Evolutionary conservation across 2,797 vertebrate genomes (phyloP).

Genomic region (Adelosebastes latens): DNA sequence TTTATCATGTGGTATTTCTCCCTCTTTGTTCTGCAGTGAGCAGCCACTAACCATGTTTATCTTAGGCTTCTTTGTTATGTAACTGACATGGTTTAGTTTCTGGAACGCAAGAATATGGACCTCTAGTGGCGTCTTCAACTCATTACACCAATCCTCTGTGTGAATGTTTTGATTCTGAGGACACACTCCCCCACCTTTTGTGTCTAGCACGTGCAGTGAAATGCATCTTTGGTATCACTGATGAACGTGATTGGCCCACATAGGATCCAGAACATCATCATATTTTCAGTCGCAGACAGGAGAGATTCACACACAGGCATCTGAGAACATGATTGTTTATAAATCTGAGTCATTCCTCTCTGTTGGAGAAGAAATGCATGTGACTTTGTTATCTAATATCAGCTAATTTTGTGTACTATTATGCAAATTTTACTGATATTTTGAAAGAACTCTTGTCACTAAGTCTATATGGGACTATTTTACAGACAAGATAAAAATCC

Average conservation of each 20-base stretch:
- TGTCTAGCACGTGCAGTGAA: slow-evolving; percentile 40
- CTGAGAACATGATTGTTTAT: not conserved
- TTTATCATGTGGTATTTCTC: not conserved
- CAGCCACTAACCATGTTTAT: slow-evolving; percentile 44
- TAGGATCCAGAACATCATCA: not conserved
- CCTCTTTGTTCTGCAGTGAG: slow-evolving; percentile 43
- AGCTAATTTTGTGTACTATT: not conserved
- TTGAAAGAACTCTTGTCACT: not conserved
- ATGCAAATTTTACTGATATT: not conserved
- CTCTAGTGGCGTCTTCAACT: slow-evolving; percentile 58
- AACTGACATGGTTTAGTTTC: slow-evolving; percentile 43
- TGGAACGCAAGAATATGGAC: slow-evolving; percentile 21
- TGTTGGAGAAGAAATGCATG: not conserved
- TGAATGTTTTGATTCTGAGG: slow-evolving; percentile 58
- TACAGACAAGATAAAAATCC: not conserved
- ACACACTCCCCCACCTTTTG: slow-evolving; percentile 13
- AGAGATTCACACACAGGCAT: not conserved
- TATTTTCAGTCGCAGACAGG: not conserved
- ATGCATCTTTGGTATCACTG: slow-evolving; percentile 1
- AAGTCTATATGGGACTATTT: not conserved
- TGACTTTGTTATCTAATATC: not conserved
- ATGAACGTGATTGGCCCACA: slow-evolving; percentile 9
- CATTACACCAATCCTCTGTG: slow-evolving; percentile 12
- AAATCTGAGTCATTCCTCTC: slow-evolving; percentile 21
- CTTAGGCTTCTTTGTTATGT: slow-evolving; percentile 64